Evolutionary conservation across 2,113 vertebrate species (phyloP).

Genomic region (Malurus alboscapulatus): DNA sequence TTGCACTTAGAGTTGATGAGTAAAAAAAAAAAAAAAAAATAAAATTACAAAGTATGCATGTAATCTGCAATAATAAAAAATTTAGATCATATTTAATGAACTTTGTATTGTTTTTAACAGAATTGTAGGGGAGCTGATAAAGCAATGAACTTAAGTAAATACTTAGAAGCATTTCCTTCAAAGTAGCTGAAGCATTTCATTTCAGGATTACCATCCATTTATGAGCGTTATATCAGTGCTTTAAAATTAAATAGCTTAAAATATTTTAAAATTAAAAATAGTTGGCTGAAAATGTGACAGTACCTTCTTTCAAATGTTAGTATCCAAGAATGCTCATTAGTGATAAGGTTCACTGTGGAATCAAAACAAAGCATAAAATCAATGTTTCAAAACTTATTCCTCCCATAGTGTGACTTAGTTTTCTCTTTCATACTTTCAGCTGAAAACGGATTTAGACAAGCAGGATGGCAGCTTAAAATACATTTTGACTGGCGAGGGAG

Average conservation of each 20-base stretch:
- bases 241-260: background rate
- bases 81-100: background rate
- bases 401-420: background rate
- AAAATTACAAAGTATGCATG: background rate
- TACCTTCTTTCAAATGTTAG: background rate
- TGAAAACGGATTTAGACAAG: constrained; percentile 84
- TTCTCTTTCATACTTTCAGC: constrained; percentile 66
- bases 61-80: background rate
- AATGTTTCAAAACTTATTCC: background rate
- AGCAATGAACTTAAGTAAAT: background rate
- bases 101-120: background rate
- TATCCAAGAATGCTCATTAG: background rate
- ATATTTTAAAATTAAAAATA: background rate
- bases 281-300: background rate
- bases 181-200: background rate
- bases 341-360: background rate
- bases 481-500: constrained; percentile 83
- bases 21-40: background rate
- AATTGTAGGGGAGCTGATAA: background rate
- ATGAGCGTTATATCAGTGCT: background rate
- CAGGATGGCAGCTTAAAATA: constrained; percentile 80
- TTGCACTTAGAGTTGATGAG: background rate
- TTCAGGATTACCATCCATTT: background rate
- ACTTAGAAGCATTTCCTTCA: background rate
- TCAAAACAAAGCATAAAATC: background rate